Evolutionary conservation across 2,113 vertebrate genomes (phyloP).

Genomic region (Pyxicephalus adspersus): DNA sequence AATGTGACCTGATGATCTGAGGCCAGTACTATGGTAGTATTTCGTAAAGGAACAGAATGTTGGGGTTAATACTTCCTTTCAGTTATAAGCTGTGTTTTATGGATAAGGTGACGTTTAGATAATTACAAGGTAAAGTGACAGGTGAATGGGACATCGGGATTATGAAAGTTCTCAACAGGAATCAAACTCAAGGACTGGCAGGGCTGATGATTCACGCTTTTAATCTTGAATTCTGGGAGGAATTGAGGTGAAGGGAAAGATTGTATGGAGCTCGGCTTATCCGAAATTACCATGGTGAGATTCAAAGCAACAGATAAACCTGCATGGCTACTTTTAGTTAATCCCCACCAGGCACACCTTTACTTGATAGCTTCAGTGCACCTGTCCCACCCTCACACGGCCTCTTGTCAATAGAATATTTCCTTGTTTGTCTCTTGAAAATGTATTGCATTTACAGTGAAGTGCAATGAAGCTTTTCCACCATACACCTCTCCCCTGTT

Average conservation of each 20-base stretch:
- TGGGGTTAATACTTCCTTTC: not conserved
- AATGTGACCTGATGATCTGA: too few relatives aligned
- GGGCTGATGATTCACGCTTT: constrained; percentile 43
- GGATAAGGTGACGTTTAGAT: constrained; percentile 34
- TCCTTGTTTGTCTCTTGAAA: constrained; percentile 43
- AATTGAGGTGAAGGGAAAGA: constrained; percentile 42
- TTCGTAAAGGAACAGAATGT: not conserved
- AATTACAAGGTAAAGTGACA: constrained; percentile 42
- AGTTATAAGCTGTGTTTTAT: not conserved
- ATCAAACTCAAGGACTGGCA: constrained; percentile 24
- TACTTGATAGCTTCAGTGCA: constrained; percentile 31
- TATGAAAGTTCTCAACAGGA: constrained; percentile 31
- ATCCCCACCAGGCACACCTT: constrained; percentile 51
- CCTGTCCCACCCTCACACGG: constrained; percentile 46
- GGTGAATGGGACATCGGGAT: constrained; percentile 47
- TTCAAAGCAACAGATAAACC: constrained; percentile 53
- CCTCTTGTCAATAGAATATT: constrained; percentile 24
- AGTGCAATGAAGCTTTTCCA: constrained; percentile 32
- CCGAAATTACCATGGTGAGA: constrained; percentile 52
- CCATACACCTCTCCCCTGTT: not conserved
- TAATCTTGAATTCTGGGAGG: constrained; percentile 46
- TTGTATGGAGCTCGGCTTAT: constrained; percentile 44
- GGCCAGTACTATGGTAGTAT: not conserved
- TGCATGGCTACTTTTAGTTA: constrained; percentile 50
- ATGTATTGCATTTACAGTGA: constrained; percentile 10